These are phyloP conservation scores for Aradus depressus DNA, from an alignment of 2,888 invertebrate genomes.

Conservation along the genomic window DNA sequence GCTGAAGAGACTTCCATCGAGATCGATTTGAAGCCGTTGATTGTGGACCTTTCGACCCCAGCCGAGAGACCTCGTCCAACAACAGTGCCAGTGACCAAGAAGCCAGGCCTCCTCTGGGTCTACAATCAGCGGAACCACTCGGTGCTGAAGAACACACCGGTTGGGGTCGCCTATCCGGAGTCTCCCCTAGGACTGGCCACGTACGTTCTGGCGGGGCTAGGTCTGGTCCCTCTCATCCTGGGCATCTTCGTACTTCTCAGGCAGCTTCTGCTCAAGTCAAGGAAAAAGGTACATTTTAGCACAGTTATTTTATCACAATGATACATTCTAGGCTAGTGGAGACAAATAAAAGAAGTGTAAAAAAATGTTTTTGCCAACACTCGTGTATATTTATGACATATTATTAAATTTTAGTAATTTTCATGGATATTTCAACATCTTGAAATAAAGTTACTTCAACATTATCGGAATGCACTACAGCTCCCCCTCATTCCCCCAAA, in stretches of 20 bases:
- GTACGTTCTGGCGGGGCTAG: constrained; percentile 39
- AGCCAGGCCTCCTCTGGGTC: constrained; percentile 22
- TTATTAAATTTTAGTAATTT: too few relatives aligned
- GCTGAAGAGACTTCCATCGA: constrained; percentile 9
- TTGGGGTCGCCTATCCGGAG: constrained; percentile 21
- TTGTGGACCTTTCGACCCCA: background rate
- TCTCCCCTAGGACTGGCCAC: constrained; percentile 28
- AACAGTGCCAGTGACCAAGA: constrained; percentile 14
- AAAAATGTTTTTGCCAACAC: too few relatives aligned
- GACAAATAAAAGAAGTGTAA: too few relatives aligned
- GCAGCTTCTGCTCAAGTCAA: constrained; percentile 28
- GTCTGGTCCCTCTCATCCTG: constrained; percentile 39
- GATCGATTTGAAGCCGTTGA: constrained; percentile 20
- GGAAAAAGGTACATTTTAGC: constrained; percentile 28
- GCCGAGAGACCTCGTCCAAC: too few relatives aligned
- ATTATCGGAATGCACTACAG: too few relatives aligned
- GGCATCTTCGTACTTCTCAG: constrained; percentile 34
- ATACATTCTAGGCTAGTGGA: too few relatives aligned
- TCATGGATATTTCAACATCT: too few relatives aligned
- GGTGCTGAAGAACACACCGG: constrained; percentile 14
- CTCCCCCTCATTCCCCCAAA: too few relatives aligned
- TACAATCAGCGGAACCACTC: constrained; percentile 18
- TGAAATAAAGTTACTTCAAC: too few relatives aligned
- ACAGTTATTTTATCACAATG: background rate
- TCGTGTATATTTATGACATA: too few relatives aligned